Evolutionary conservation across 1,140 invertebrate species (phyloP), one percentile per base, ranked within the genome.

Genomic region (Chironomus striatipennis): DNA sequence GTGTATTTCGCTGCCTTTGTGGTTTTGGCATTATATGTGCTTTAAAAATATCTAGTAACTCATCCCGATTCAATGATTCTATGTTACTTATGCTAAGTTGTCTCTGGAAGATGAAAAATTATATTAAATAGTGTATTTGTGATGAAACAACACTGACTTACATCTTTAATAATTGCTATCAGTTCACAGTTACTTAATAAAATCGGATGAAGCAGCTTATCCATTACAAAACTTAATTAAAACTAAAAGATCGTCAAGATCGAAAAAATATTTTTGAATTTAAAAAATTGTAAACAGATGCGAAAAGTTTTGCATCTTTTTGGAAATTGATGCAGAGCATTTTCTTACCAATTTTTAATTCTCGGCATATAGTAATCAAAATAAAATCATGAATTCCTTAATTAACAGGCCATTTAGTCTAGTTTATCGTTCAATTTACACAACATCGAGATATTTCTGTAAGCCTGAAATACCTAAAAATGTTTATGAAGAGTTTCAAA

Each of bases 391-490:
- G 47, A 57, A n/a, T 57, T 12, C 47, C 5, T 57, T 57, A 57
- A 15, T 57, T 12, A 12, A n/a, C n/a, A 57, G n/a, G 5, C 47
- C 47, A 1, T n/a, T 57, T 12, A 15, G n/a, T 20, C 7, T 17
- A 9, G 18, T 70, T 70, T 18, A 21, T 70, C 65, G 65, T 6
- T 21, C 17, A 70, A 10, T 70, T 18, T 20, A 20, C 7, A 20
- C 65, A 1, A 18, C 65, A 70, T 10, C 7, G 20, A 20, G 2
- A 17, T 21, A 9, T 21, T 70, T 34, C 17, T 75, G 47, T 15
- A 57, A 57, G 12, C 47, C 84, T 8, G 85, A 86, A 74, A 86
- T 91, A 75, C 90, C 91, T 0, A 85, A 81, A 77, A 92, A 92
- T 81, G 77, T 80, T n/a, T 77, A 91, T 18, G 83, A 85, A 78